Base-by-base conservation (phyloP, 2,797 vertebrate species). In the Lepilemur ruficaudatus region DNA sequence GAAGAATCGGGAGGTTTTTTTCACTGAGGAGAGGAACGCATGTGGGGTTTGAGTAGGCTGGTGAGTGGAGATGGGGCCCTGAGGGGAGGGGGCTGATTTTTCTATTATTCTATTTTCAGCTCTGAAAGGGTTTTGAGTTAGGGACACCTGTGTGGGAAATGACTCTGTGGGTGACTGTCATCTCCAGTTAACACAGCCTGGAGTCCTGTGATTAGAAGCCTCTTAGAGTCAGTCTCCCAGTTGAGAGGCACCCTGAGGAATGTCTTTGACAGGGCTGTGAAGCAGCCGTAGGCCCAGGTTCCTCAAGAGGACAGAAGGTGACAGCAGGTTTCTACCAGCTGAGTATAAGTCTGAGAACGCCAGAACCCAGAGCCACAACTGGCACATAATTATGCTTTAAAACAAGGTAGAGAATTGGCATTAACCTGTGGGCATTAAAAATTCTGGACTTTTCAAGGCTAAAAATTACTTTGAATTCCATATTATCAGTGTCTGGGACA, bases 61-160 rank as follows among this genome's bases (percentile, higher is more conserved):
- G 8, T 10, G 89, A 89, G 90, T 0, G 4, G 93, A 43, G 59
- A 22, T 7, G 46, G 69, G 17, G 23, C 4, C 18, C 65, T 46
- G 18, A 38, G 89, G 18, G 35, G 5, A 32, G 13, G 15, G 9
- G 48, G 67, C 8, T 82, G 20, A 2, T 41, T 72, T 82, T 81
- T 18, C 12, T 94, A 38, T 83, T 73, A 38, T 0, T 46, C 61
- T 91, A 76, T 43, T 52, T 79, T 97, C 23, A n/a, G 15, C 70
- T 95, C 30, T 35, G 67, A 67, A 70, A 38, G 32, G 20, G 18
- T 80, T 65, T 87, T 80, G 28, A 90, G 55, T 91, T 65, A 86
- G 80, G 80, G 50, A 97, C 80, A 91, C 72, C 52, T 95, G 32
- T 65, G 57, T 50, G 38, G 65, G 67, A 89, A 95, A 88, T 8